Percentiles rank a stretch among this genome's conserved stretches.
Evolutionary conservation across 1,140 invertebrate species (phyloP).

Genomic region (Drosophila setifemur): DNA sequence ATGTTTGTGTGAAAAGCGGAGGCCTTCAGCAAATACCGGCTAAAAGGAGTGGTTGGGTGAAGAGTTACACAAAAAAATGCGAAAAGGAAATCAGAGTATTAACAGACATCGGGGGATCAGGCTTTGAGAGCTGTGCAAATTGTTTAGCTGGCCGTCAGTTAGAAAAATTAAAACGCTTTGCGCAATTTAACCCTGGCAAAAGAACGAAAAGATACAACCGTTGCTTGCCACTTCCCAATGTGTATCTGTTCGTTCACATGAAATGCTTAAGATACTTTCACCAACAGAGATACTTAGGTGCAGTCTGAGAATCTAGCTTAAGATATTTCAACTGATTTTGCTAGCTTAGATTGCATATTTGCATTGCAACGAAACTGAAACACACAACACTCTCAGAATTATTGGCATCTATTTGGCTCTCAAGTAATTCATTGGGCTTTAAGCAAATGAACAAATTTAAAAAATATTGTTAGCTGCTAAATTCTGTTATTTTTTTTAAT

Average conservation of each 20-base stretch:
- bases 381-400: not conserved
- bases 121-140: conserved; percentile 43
- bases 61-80: not conserved
- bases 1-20: conserved; percentile 66
- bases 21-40: conserved; percentile 48
- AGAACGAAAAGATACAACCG: too few species aligned
- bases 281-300: not conserved
- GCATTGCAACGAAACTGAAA: not conserved
- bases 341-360: not conserved
- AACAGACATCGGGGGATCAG: conserved; percentile 31
- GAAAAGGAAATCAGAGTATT: conserved; percentile 1
- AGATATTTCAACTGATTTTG: not conserved
- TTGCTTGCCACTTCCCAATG: too few species aligned
- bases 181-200: conserved; percentile 23
- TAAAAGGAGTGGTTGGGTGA: not conserved
- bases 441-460: too few species aligned
- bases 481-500: too few species aligned
- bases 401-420: too few species aligned
- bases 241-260: not conserved
- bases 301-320: not conserved
- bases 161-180: conserved; percentile 39
- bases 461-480: too few species aligned
- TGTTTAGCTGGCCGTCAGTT: conserved; percentile 29
- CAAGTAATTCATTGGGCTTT: too few species aligned
- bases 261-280: not conserved